Percentiles rank a stretch among this genome's conserved stretches.
Conservation (phyloP, 1,140 invertebrate genomes). For the Sesamia nonagrioides region DNA sequence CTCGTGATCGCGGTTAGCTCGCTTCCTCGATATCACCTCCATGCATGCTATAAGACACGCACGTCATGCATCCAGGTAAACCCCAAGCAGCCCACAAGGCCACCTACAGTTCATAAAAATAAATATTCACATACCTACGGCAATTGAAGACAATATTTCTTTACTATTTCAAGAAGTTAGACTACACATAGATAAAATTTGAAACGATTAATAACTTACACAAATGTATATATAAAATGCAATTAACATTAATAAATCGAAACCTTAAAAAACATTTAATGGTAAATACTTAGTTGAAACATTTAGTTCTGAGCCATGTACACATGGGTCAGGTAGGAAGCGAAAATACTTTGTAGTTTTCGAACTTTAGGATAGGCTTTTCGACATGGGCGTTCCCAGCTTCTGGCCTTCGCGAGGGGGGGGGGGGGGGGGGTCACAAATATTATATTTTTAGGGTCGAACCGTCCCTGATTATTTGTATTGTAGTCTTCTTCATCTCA, state of each 20-base stretch:
- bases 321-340: neutral
- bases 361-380: neutral
- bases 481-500: too few relatives aligned
- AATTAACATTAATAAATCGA: slow-evolving; percentile 44
- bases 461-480: too few relatives aligned
- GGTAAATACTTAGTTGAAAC: slow-evolving; percentile 13
- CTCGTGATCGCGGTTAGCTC: too few relatives aligned
- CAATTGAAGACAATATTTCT: slow-evolving; percentile 22
- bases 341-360: neutral
- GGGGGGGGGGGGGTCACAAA: too few relatives aligned
- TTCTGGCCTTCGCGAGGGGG: too few relatives aligned
- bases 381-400: too few relatives aligned
- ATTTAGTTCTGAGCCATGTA: slow-evolving; percentile 30
- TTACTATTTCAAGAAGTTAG: slow-evolving; percentile 28
- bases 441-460: too few relatives aligned
- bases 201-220: slow-evolving; percentile 39
- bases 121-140: slow-evolving; percentile 35
- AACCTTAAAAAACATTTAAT: slow-evolving; percentile 24
- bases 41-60: too few relatives aligned
- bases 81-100: too few relatives aligned
- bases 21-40: too few relatives aligned
- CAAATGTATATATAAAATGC: slow-evolving; percentile 46
- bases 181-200: slow-evolving; percentile 38
- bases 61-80: too few relatives aligned
- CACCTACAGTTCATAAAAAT: neutral